Conservation (phyloP, 2,113 vertebrate species). For the Aythya baeri region DNA sequence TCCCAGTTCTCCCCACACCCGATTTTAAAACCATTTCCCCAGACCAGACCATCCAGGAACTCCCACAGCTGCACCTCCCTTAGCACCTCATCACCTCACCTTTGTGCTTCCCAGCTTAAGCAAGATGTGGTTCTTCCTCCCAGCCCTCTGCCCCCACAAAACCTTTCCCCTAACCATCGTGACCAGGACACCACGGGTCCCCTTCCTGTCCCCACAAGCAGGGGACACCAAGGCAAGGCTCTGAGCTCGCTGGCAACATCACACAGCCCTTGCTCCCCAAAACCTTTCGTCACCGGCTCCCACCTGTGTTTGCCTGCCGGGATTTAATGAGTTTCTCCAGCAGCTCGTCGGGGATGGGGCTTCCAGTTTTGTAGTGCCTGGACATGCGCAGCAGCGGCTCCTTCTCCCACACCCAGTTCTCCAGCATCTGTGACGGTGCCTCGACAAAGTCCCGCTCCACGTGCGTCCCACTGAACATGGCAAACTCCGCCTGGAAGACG, state of each 20-base stretch:
- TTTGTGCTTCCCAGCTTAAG: rapidly evolving
- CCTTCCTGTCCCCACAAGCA: rapidly evolving
- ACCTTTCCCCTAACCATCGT: neutral
- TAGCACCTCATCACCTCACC: neutral
- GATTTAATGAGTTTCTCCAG: conserved; percentile 93
- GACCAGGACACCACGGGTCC: neutral
- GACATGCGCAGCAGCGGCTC: conserved; percentile 94
- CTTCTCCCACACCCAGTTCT: conserved; percentile 99
- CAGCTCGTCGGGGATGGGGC: conserved; percentile 84
- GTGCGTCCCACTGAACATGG: conserved; percentile 96
- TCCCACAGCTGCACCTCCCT: neutral
- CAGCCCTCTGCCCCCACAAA: neutral
- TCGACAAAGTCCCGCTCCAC: conserved; percentile 98
- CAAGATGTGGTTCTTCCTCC: no score
- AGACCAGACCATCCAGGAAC: neutral
- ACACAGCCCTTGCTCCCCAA: rapidly evolving
- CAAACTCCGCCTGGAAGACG: conserved; percentile 87
- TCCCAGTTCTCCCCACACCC: neutral
- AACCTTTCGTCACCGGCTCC: neutral
- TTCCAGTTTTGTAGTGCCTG: conserved; percentile 85
- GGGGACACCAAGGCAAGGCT: rapidly evolving
- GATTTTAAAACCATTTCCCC: neutral
- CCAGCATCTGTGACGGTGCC: conserved; percentile 97
- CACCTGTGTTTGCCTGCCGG: conserved; percentile 95
- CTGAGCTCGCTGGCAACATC: neutral